A percentile compares a stretch with the other conserved stretches of the same genome.
Conservation (phyloP, 2,888 invertebrate genomes). For the Amphimallon solstitiale region DNA sequence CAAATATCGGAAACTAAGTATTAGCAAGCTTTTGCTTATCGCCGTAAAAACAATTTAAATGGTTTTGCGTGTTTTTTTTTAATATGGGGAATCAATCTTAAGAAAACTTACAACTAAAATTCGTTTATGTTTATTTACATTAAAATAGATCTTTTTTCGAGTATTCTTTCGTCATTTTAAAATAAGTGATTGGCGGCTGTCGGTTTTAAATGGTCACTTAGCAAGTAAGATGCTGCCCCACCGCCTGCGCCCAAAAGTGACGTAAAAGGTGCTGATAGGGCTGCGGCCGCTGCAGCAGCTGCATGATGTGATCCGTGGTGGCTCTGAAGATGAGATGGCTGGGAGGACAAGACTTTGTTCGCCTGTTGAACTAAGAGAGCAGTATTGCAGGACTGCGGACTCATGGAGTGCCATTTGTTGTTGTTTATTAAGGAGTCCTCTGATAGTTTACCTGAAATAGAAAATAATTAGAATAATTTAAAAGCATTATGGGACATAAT, state of each 20-base stretch:
- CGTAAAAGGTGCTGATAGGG: conserved; percentile 70
- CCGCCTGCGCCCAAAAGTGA: conserved; percentile 68
- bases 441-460: conserved; percentile 62
- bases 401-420: conserved; percentile 64
- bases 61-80: too few relatives aligned
- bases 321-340: conserved; percentile 58
- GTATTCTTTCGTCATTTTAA: conserved; percentile 58
- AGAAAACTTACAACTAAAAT: too few relatives aligned
- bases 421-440: conserved; percentile 63
- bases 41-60: too few relatives aligned
- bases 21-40: too few relatives aligned
- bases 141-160: too few relatives aligned
- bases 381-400: conserved; percentile 63
- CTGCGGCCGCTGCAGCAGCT: conserved; percentile 72
- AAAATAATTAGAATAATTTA: too few relatives aligned
- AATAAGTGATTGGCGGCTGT: conserved; percentile 72
- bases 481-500: too few relatives aligned
- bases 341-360: conserved; percentile 63
- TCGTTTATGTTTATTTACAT: too few relatives aligned
- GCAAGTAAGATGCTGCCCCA: conserved; percentile 68
- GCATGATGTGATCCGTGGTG: conserved; percentile 72
- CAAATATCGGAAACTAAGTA: too few relatives aligned
- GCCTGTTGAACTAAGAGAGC: conserved; percentile 64
- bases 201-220: conserved; percentile 72
- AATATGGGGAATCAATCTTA: too few relatives aligned